These are phyloP conservation scores for Pseudomyrmex pallidus DNA, from an alignment of 1,140 invertebrate genomes.

Conservation along the genomic window DNA sequence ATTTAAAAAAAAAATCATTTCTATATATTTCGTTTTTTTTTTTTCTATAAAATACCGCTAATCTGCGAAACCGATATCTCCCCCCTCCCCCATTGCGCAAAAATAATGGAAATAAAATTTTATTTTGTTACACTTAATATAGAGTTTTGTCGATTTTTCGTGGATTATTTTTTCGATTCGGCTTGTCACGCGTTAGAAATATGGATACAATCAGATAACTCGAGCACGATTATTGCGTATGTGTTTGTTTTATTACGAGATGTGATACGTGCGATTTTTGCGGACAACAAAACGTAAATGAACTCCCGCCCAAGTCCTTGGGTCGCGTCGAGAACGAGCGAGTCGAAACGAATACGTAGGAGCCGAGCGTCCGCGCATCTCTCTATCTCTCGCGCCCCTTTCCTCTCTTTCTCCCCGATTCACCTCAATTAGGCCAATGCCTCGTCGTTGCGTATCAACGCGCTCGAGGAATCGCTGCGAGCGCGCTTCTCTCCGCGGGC, in stretches of 20 bases:
- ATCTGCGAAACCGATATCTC: background rate
- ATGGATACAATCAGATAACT: too few species aligned
- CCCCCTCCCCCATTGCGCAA: background rate
- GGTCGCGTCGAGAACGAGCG: constrained; percentile 21
- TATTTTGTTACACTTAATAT: background rate
- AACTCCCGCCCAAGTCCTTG: constrained; percentile 45
- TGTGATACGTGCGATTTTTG: constrained; percentile 19
- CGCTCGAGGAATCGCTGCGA: background rate
- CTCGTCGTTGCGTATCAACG: constrained; percentile 48
- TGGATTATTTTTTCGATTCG: too few species aligned
- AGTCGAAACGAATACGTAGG: constrained; percentile 22
- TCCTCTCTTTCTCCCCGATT: constrained; percentile 30
- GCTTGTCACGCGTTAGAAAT: too few species aligned
- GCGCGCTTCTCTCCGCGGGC: background rate
- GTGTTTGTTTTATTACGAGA: background rate
- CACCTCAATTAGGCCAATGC: constrained; percentile 43
- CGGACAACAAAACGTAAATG: constrained; percentile 33
- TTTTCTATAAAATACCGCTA: background rate
- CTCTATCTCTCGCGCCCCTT: too few species aligned
- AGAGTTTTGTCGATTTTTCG: background rate
- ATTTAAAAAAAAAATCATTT: background rate
- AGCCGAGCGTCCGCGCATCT: background rate
- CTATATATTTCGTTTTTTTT: too few species aligned
- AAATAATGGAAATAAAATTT: background rate
- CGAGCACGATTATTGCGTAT: too few species aligned